phyloP scores from a whole-genome alignment of 2,888 invertebrate species.

The Cheilosia pagana region DNA sequence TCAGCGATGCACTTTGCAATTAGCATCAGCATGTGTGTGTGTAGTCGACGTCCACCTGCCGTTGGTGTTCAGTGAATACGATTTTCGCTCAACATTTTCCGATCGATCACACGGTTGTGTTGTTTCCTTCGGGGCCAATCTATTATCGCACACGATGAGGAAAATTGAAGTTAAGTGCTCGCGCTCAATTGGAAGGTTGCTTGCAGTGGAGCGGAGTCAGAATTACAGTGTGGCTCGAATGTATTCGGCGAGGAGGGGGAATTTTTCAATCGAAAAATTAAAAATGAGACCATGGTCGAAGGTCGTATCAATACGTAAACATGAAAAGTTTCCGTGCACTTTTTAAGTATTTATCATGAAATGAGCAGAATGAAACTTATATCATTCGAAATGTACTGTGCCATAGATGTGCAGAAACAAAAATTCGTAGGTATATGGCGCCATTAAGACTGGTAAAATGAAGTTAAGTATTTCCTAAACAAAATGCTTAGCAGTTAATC shows the following conservation, averaged over 20 bases:
- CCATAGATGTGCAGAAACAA: no score
- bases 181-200: conserved; percentile 49
- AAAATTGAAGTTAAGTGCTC: conserved; percentile 64
- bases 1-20: conserved; percentile 57
- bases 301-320: no score
- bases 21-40: conserved; percentile 21
- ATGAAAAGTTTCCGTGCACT: no score
- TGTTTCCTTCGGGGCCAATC: conserved; percentile 39
- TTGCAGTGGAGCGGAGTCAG: not conserved
- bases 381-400: no score
- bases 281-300: no score
- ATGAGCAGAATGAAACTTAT: no score
- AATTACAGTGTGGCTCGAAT: conserved; percentile 17
- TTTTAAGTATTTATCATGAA: no score
- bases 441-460: no score
- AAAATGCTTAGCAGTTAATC: no score
- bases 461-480: no score
- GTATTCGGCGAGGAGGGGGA: not conserved
- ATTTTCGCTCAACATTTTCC: conserved; percentile 11
- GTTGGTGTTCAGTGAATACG: not conserved
- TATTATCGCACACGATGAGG: conserved; percentile 59
- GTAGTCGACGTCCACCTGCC: conserved; percentile 43
- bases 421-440: no score
- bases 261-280: no score
- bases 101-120: conserved; percentile 50